A percentile compares a stretch with the other conserved stretches of the same genome.
Conservation (phyloP, 2,113 vertebrate genomes). For the Edolisoma coerulescens region DNA sequence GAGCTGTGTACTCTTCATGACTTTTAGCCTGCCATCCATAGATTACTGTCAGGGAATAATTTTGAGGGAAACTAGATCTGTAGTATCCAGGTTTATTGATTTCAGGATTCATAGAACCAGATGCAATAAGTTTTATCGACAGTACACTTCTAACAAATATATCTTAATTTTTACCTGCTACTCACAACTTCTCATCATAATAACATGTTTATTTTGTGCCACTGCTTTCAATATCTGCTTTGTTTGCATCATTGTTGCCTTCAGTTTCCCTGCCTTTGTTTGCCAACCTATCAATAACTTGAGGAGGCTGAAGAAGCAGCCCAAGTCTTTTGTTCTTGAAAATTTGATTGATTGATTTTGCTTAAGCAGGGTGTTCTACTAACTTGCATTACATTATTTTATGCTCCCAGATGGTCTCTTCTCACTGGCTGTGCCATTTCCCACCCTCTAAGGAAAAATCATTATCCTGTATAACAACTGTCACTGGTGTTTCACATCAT, state of each 20-base stretch:
- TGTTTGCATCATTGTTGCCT: neutral
- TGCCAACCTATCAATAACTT: conserved; percentile 13
- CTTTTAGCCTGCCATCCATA: neutral
- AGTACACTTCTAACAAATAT: neutral
- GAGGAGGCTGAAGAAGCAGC: conserved; percentile 15
- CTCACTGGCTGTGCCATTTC: neutral
- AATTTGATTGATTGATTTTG: neutral
- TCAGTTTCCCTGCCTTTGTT: neutral
- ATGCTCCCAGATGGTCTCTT: neutral
- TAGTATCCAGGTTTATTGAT: neutral
- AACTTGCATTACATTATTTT: neutral
- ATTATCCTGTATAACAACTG: neutral
- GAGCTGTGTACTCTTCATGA: neutral
- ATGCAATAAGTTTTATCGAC: neutral
- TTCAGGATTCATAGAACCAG: neutral
- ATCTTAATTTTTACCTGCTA: neutral
- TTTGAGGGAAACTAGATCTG: neutral
- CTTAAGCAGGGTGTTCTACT: neutral
- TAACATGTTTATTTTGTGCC: neutral
- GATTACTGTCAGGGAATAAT: neutral
- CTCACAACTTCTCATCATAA: neutral
- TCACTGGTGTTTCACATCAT: neutral
- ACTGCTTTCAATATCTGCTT: neutral
- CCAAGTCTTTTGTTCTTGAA: conserved; percentile 27
- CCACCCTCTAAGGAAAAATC: neutral